Conservation (phyloP, 2,113 vertebrate species). For the Camelus bactrianus region DNA sequence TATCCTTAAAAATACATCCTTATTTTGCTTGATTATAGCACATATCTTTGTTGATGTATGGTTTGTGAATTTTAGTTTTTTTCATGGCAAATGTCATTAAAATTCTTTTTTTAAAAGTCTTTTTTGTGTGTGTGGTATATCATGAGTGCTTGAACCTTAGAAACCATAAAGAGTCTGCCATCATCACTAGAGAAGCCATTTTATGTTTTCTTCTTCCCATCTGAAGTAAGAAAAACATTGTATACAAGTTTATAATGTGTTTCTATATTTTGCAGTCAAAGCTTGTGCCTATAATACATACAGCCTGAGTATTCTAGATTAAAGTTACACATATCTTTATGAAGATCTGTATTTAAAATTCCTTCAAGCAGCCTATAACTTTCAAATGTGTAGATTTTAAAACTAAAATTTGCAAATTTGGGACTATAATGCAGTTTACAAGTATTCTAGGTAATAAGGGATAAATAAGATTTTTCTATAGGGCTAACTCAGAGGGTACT, state of each 20-base stretch:
- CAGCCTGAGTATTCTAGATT: neutral
- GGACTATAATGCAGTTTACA: neutral
- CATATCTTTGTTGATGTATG: neutral
- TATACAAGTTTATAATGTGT: neutral
- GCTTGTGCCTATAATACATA: neutral
- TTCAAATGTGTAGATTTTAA: slow-evolving; percentile 1
- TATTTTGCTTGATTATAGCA: neutral
- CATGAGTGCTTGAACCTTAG: neutral
- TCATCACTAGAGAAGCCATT: neutral
- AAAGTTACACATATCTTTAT: neutral
- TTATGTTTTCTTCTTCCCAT: neutral
- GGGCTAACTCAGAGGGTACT: neutral
- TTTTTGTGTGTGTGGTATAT: neutral
- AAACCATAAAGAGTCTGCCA: neutral
- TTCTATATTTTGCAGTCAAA: neutral
- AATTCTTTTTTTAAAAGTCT: neutral
- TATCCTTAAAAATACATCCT: neutral
- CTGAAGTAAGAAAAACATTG: neutral
- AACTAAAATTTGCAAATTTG: neutral
- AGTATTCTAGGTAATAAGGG: neutral
- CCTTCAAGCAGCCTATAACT: neutral
- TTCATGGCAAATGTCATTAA: neutral
- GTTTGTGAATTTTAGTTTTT: neutral
- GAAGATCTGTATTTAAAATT: neutral
- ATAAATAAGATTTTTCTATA: neutral